phyloP scores from a whole-genome alignment of 1,140 invertebrate species.

The Drepana arcuata region DNA sequence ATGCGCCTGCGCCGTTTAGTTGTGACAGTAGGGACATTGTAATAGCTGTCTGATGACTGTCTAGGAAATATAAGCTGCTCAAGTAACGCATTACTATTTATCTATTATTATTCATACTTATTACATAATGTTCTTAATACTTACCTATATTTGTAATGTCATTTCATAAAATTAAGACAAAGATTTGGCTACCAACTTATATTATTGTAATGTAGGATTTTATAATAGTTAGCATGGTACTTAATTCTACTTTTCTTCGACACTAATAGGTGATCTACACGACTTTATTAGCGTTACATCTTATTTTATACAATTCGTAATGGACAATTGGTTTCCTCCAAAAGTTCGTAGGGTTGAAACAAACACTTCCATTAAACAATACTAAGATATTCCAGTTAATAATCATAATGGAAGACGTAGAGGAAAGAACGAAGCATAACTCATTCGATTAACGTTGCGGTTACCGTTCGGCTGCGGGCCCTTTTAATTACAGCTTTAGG shows the following conservation, averaged over 20 bases:
- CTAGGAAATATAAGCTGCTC: no score
- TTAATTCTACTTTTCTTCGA: no score
- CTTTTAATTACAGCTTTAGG: constrained; percentile 30
- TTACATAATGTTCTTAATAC: no score
- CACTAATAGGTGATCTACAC: no score
- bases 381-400: constrained; percentile 35
- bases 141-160: no score
- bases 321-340: constrained; percentile 36
- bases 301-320: constrained; percentile 36
- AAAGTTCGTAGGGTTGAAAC: constrained; percentile 22
- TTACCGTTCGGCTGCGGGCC: constrained; percentile 38
- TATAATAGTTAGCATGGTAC: no score
- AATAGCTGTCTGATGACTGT: constrained; percentile 10
- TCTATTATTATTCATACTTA: no score
- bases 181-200: no score
- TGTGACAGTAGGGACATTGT: constrained; percentile 40
- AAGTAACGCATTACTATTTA: no score
- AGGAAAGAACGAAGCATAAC: constrained; percentile 50
- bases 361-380: constrained; percentile 43
- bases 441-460: constrained; percentile 49
- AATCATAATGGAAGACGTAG: constrained; percentile 40
- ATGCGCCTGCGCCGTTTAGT: constrained; percentile 21
- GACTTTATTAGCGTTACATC: no score
- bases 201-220: no score
- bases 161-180: no score